Evolutionary conservation across 2,888 invertebrate genomes (phyloP).

Genomic region (Drosophila borborema): DNA sequence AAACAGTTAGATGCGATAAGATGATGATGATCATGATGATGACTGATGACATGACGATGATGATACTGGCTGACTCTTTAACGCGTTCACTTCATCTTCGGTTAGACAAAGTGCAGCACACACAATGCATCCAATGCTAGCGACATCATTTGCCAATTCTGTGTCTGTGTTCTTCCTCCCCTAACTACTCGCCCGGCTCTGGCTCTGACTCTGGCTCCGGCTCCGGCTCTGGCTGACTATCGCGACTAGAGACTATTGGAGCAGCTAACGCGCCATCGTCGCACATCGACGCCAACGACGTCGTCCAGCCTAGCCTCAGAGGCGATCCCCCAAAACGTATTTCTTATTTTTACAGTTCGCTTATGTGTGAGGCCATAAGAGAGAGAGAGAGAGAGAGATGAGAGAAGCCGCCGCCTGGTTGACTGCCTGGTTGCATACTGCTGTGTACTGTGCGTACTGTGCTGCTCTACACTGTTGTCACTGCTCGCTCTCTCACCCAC

Average conservation of each 20-base stretch:
- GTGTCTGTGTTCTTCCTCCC: constrained; percentile 38
- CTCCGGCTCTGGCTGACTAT: constrained; percentile 42
- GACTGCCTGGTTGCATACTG: constrained; percentile 54
- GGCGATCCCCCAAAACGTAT: constrained; percentile 67
- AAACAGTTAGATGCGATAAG: constrained; percentile 64
- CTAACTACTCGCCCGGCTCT: constrained; percentile 38
- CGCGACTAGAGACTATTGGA: constrained; percentile 58
- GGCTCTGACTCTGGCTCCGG: not conserved
- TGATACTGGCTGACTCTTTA: constrained; percentile 57
- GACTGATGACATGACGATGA: constrained; percentile 55
- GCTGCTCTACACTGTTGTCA: constrained; percentile 41
- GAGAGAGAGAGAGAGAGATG: constrained; percentile 62
- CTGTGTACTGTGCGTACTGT: constrained; percentile 41
- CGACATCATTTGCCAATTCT: constrained; percentile 25
- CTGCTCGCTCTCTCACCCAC: constrained; percentile 49
- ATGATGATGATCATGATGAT: constrained; percentile 56
- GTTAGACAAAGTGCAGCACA: constrained; percentile 44
- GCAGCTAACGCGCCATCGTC: constrained; percentile 47
- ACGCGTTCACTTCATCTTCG: constrained; percentile 44
- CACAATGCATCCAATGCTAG: constrained; percentile 26
- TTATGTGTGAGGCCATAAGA: constrained; percentile 60
- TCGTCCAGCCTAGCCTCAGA: constrained; percentile 64
- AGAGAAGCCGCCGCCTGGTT: constrained; percentile 59
- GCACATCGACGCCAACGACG: constrained; percentile 28
- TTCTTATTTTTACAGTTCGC: constrained; percentile 82